These are phyloP conservation scores for Octopus bimaculoides DNA, from an alignment of 1,140 invertebrate species.

Conservation along the genomic window DNA sequence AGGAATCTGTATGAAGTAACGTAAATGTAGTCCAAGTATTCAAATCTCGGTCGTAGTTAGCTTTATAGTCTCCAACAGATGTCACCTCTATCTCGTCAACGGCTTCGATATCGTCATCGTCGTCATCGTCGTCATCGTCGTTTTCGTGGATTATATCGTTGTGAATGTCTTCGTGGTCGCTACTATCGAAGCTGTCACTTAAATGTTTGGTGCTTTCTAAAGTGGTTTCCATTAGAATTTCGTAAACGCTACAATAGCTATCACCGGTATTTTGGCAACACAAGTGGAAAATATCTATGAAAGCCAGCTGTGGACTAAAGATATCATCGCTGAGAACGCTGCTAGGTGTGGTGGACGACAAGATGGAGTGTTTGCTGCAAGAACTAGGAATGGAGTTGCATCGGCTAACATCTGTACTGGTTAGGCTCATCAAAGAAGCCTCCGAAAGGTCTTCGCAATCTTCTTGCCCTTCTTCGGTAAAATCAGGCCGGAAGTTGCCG, in stretches of 20 bases:
- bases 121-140: conserved; percentile 9
- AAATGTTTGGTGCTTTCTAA: conserved; percentile 19
- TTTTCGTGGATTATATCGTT: not conserved
- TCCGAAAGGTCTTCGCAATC: not conserved
- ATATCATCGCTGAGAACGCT: not conserved
- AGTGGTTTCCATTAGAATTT: conserved; percentile 20
- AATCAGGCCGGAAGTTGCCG: not conserved
- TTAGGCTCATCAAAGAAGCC: not conserved
- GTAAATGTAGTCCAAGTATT: conserved; percentile 26
- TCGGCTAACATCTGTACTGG: not conserved
- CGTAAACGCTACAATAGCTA: conserved; percentile 21
- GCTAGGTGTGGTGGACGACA: not conserved
- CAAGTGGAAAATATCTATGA: not conserved
- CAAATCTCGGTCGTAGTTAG: conserved; percentile 20
- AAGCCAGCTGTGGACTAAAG: not conserved
- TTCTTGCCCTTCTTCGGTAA: not conserved
- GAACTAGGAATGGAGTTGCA: not conserved
- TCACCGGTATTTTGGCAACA: conserved; percentile 12
- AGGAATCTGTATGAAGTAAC: conserved; percentile 22
- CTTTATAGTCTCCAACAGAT: conserved; percentile 17
- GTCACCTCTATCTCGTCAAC: conserved; percentile 17
- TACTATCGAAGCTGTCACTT: not conserved
- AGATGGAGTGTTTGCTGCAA: not conserved
- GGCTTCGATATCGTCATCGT: conserved; percentile 19
- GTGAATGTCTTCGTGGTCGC: not conserved